Evolutionary conservation across 2,797 vertebrate genomes (phyloP).

Genomic region (Distichodus sexfasciatus): DNA sequence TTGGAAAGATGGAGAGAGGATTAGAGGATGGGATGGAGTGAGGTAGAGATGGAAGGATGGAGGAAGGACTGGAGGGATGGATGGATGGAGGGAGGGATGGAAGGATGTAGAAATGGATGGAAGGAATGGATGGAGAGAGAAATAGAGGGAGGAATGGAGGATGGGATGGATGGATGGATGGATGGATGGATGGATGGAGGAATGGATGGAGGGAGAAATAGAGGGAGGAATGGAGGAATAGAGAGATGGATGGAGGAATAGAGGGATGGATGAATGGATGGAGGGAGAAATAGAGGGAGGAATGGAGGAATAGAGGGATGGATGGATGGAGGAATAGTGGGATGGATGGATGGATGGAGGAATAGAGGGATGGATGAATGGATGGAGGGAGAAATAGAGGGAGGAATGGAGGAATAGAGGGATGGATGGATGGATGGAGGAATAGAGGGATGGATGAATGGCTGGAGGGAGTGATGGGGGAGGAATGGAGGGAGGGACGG

Average conservation of each 20-base stretch:
- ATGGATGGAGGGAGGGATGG: not conserved
- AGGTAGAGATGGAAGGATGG: not conserved
- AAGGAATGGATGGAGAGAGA: not conserved
- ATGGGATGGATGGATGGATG: not conserved
- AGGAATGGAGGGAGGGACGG: not conserved
- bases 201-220: not conserved
- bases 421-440: not conserved
- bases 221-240: not conserved
- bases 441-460: not conserved
- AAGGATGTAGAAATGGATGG: no score
- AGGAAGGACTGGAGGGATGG: not conserved
- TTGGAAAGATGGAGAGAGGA: not conserved
- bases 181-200: not conserved
- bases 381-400: not conserved
- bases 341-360: not conserved
- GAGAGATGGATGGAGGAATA: not conserved
- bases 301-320: not conserved
- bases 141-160: not conserved
- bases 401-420: not conserved
- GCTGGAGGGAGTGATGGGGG: not conserved
- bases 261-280: not conserved
- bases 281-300: not conserved
- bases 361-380: not conserved
- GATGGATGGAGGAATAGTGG: not conserved
- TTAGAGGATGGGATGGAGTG: not conserved